These are phyloP conservation scores for Leptobrachium ailaonicum DNA, from an alignment of 2,113 vertebrate genomes.

Conservation along the genomic window DNA sequence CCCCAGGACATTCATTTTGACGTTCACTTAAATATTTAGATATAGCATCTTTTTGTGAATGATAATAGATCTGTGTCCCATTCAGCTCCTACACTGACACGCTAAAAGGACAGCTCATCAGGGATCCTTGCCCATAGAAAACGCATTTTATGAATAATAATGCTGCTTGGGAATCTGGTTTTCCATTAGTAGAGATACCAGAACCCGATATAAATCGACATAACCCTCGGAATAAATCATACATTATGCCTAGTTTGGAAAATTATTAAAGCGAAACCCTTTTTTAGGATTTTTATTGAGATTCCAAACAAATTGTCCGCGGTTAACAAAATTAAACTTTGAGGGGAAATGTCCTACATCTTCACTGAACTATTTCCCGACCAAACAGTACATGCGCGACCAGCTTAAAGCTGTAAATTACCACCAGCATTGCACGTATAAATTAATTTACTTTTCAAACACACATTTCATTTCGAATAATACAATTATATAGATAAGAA, in stretches of 20 bases:
- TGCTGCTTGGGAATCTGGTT: constrained; percentile 13
- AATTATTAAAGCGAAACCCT: not conserved
- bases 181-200: constrained; percentile 29
- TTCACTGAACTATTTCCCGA: not conserved
- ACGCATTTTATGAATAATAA: constrained; percentile 26
- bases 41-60: constrained; percentile 30
- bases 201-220: constrained; percentile 14
- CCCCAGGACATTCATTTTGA: constrained; percentile 31
- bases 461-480: not conserved
- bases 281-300: no score
- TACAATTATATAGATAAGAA: not conserved
- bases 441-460: not conserved
- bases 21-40: constrained; percentile 37
- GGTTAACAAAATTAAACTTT: not conserved
- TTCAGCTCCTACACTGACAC: constrained; percentile 14
- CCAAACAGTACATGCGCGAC: not conserved
- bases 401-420: not conserved
- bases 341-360: not conserved
- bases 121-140: constrained; percentile 3
- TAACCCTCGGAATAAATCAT: constrained; percentile 4
- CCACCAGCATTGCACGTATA: not conserved
- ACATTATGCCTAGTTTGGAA: constrained; percentile 28
- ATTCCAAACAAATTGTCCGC: no score
- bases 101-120: constrained; percentile 36
- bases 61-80: not conserved